Conservation (phyloP, 1,140 invertebrate genomes). For the Hestina assimilis region DNA sequence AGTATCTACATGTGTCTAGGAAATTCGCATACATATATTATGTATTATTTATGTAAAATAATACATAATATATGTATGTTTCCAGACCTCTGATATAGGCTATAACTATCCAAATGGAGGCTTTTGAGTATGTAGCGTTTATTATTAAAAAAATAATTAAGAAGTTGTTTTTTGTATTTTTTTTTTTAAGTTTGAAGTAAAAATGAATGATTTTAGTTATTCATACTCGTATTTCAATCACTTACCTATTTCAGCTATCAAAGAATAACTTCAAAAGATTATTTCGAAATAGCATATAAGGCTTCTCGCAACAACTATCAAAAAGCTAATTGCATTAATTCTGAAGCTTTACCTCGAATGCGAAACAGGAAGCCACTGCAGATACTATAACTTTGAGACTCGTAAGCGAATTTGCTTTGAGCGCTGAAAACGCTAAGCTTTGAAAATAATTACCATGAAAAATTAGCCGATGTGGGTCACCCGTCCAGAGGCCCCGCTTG, state of each 20-base stretch:
- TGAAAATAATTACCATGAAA: slow-evolving; percentile 17
- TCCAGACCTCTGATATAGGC: too few species aligned
- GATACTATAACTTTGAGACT: background rate
- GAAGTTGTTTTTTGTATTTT: too few species aligned
- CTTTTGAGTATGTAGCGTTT: too few species aligned
- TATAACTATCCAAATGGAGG: too few species aligned
- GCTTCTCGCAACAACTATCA: background rate
- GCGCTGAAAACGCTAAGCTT: background rate
- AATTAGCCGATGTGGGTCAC: slow-evolving; percentile 19
- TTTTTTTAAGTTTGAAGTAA: too few species aligned
- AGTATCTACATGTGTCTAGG: background rate
- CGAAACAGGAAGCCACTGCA: background rate
- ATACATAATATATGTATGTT: too few species aligned
- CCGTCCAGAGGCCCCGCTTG: slow-evolving; percentile 10
- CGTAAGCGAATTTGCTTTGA: background rate
- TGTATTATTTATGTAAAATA: background rate
- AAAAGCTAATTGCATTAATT: background rate
- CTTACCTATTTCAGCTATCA: too few species aligned
- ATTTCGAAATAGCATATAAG: background rate
- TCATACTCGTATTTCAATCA: too few species aligned
- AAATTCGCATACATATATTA: background rate
- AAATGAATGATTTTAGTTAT: too few species aligned
- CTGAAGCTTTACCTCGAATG: background rate
- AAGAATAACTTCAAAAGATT: background rate
- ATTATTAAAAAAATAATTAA: too few species aligned